Base-by-base conservation (phyloP, 2,888 invertebrate genomes). In the Epinotia bilunana region DNA sequence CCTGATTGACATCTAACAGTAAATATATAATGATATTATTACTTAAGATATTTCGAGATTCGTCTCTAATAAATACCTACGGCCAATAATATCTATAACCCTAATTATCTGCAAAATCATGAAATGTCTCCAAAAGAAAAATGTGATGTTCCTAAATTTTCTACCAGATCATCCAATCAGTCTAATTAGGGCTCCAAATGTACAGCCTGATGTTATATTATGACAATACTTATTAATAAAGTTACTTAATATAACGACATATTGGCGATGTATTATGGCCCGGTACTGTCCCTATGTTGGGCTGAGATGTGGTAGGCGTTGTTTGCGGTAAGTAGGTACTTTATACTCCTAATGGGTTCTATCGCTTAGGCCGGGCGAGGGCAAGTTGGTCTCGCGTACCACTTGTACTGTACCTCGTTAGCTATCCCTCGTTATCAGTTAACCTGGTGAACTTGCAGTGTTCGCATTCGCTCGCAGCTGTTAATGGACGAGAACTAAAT, bases 381-480 rank as follows among this genome's bases (percentile, higher is more conserved):
- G 61, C 62, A 55, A 64, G 70, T 20, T 43, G 33, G 28, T 4
- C 62, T 46, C 13, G 53, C 43, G 28, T 43, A 46, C 13, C 74
- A 65, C 61, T 71, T 75, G 75, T 83, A 83, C 78, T 75, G 75
- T 83, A 83, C 78, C 87, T 89, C 86, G 88, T 88, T 88, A 88
- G 84, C 81, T 77, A 77, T 78, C 78, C 77, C 83, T 76, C 81
- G 83, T 89, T 75, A 86, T 87, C 86, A 79, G 77, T 78, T 87
- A 79, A 87, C 87, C 86, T 83, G 84, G 86, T 84, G 85, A 83
- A 87, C 85, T 84, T 57, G 71, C 72, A 71, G 73, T 46, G 62
- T 68, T 62, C 39, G 64, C 39, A 71, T 33, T 55, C 63, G 23
- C 1, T 13, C 46, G 18, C 13, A 57, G 5, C 33, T 65, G 60